Evolutionary conservation across 2,888 invertebrate genomes (phyloP), one percentile per base, ranked within the genome.

Genomic region (Dastarcus helophoroides): DNA sequence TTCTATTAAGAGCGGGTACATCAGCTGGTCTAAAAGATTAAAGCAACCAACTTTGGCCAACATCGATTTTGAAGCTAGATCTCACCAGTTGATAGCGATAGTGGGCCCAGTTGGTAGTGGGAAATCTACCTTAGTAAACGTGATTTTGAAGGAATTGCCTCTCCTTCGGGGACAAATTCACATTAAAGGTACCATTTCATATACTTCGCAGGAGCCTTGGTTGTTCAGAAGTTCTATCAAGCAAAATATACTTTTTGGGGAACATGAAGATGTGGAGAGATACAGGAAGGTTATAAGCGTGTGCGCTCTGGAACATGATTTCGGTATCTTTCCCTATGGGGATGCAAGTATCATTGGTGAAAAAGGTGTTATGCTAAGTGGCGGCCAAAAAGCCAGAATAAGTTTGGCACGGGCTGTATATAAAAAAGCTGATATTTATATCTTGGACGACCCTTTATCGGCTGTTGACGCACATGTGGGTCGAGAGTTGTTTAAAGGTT

Each of bases 161-260:
- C 54, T 79, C 3, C 48, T 56, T 14, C 54, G 64, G 2, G 85
- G 88, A 9, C 62, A 57, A 2, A 54, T 83, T 5, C 64, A 70
- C 50, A 63, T 82, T 6, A 69, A 68, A 3, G 86, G 86, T 4
- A 65, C 63, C 2, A 62, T 78, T 2, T 73, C 76, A 0, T 89
- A 86, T 51, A 79, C 82, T 1, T 74, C 82, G 30, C 85, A 86
- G 56, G 79, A 86, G 50, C 79, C 88, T 0, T 89, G 88, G 88
- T 54, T 79, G 1, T 79, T 79, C 48, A 76, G 74, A 32, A 77
- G 75, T 11, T 82, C 82, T 36, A 75, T 94, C 1, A 68, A 82
- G 5, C 86, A 91, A 49, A 94, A 94, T 57, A 85, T 94, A 41
- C 57, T 89, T 3, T 93, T 94, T 58, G 91, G 90, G 0, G 72